Percentiles rank a stretch among this genome's conserved stretches.
Conservation (phyloP, 37 sponge, comb jelly and placozoan genomes). For the Mnemiopsis leidyi region DNA sequence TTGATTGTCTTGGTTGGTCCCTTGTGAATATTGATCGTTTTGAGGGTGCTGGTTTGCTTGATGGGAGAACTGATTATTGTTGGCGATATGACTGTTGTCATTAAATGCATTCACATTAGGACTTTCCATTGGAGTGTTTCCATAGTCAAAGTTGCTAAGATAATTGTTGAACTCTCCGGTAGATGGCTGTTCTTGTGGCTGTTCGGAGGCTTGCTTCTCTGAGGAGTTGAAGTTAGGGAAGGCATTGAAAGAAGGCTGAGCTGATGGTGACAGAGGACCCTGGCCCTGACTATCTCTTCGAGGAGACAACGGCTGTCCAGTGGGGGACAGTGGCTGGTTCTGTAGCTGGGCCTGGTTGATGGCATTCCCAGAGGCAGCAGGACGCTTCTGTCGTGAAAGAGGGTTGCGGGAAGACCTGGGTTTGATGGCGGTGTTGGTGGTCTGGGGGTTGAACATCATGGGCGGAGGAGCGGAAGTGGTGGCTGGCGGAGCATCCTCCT, state of each 20-base stretch:
- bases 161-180: neutral
- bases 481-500: neutral
- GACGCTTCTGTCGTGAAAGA: constrained; percentile 32
- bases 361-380: neutral
- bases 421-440: neutral
- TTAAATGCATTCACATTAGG: neutral
- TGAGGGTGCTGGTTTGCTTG: neutral
- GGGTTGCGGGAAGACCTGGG: constrained; percentile 34
- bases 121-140: neutral
- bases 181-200: neutral
- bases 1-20: neutral
- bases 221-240: constrained; percentile 5
- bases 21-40: neutral
- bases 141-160: constrained; percentile 13
- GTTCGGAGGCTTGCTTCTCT: neutral
- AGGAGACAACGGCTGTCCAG: constrained; percentile 18
- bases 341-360: constrained; percentile 46
- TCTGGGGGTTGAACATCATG: constrained; percentile 51
- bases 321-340: constrained; percentile 23
- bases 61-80: neutral
- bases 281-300: neutral
- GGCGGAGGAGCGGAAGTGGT: constrained; percentile 21
- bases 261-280: constrained; percentile 11
- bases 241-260: constrained; percentile 14
- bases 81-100: neutral